Conservation (phyloP, 2,113 vertebrate genomes). For the Struthidea cinerea region DNA sequence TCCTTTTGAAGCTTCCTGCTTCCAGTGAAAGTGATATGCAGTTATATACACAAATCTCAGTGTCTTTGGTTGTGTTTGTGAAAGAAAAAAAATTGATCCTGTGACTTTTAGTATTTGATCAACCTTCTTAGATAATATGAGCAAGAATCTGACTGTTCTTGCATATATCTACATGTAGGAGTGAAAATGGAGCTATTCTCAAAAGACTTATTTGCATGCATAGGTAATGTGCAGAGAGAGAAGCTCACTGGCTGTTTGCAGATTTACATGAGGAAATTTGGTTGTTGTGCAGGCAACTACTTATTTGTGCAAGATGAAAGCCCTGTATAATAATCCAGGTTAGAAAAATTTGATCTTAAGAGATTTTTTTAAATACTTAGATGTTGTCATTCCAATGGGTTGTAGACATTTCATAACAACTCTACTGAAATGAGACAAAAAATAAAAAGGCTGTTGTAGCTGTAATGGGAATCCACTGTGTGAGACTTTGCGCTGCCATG, state of each 20-base stretch:
- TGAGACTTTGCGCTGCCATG: not conserved
- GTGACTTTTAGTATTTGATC: not conserved
- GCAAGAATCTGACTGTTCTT: not conserved
- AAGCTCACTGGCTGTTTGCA: not conserved
- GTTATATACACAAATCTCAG: constrained; percentile 40
- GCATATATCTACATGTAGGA: not conserved
- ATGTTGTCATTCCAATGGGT: not conserved
- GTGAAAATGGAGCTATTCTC: not conserved
- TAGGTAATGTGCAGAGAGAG: not conserved
- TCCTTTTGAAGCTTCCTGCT: constrained; percentile 52
- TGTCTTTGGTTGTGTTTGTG: constrained; percentile 37
- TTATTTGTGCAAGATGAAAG: not conserved
- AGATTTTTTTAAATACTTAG: not conserved
- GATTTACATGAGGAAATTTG: not conserved
- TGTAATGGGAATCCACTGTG: not conserved
- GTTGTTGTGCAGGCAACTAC: not conserved
- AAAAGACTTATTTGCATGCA: not conserved
- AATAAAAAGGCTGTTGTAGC: not conserved
- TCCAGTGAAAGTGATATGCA: constrained; percentile 46
- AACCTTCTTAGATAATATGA: not conserved
- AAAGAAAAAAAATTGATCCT: constrained; percentile 35
- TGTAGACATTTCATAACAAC: not conserved
- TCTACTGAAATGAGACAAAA: not conserved
- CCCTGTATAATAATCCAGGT: not conserved
- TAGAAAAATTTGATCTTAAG: not conserved